Base-by-base conservation (phyloP, 2,888 invertebrate species). In the Synanthedon vespiformis region DNA sequence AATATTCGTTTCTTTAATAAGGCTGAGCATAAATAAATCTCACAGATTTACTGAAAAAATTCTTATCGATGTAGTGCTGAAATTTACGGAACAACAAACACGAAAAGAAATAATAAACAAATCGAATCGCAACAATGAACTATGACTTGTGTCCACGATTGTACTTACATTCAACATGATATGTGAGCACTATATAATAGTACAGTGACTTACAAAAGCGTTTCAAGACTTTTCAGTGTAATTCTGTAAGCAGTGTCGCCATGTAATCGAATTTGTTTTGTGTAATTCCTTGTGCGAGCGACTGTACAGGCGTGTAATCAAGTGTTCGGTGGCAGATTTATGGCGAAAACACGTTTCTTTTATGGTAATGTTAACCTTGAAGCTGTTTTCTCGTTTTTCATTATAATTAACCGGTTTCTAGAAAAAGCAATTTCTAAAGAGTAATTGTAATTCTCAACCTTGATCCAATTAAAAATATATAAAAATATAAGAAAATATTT, bases 271-370 rank as follows among this genome's bases (percentile, higher is more conserved):
- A 34, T 34, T 34, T 44, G 44, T 44, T 44, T 44, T 44, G 44
- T 44, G 44, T 13, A n/a, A 6, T 44, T 44, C 44, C 44, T 6
- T 44, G 13, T 44, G 44, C 44, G 34, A 14, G 44, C 44, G 14
- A 16, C 10, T 12, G 48, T 48, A 68, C 62, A 63, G 52, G 51
- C 63, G 59, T 56, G 65, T 63, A 67, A 69, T 67, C 63, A 68
- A 67, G 66, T 63, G 66, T 56, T 63, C 53, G 56, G 2, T 58
- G 64, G 55, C 64, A 67, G 65, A 70, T 70, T 70, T 70, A 70
- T 68, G 58, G 57, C 56, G 51, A 59, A 60, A 62, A 68, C 61
- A 65, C 52, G 58, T 56, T 68, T 63, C 62, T 65, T 60, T 60
- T 61, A 57, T 59, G 52, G 61, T 52, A 58, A 53, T 56, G 53